Evolutionary conservation across 2,113 vertebrate genomes (phyloP).

Genomic region (Plecotus auritus): DNA sequence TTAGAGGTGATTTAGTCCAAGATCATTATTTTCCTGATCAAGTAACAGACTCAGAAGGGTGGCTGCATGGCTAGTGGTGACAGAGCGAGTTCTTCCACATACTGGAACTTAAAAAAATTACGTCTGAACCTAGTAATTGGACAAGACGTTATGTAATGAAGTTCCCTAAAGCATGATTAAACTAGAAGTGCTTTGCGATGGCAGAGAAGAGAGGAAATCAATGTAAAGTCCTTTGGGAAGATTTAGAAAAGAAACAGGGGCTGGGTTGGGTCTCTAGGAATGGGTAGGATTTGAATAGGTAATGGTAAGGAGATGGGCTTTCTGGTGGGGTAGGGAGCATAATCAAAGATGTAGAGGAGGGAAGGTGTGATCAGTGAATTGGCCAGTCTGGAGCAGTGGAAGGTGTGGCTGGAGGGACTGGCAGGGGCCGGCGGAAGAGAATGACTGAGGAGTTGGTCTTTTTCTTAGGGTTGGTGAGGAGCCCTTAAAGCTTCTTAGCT

Average conservation of each 20-base stretch:
- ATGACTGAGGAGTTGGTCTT: neutral
- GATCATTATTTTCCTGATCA: neutral
- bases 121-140: neutral
- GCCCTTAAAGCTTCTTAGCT: neutral
- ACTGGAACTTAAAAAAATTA: neutral
- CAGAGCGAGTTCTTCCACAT: neutral
- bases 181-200: neutral
- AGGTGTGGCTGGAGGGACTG: neutral
- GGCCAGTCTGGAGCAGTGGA: neutral
- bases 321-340: neutral
- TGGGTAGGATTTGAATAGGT: neutral
- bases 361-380: neutral
- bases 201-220: neutral
- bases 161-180: neutral
- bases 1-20: neutral
- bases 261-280: neutral
- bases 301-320: neutral
- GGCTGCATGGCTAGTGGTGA: neutral
- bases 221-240: neutral
- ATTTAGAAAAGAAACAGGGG: neutral
- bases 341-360: neutral
- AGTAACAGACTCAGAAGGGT: neutral
- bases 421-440: neutral
- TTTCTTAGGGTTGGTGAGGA: neutral
- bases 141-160: neutral